Evolutionary conservation across 2,113 vertebrate species (phyloP).

Genomic region (Pteropus alecto): DNA sequence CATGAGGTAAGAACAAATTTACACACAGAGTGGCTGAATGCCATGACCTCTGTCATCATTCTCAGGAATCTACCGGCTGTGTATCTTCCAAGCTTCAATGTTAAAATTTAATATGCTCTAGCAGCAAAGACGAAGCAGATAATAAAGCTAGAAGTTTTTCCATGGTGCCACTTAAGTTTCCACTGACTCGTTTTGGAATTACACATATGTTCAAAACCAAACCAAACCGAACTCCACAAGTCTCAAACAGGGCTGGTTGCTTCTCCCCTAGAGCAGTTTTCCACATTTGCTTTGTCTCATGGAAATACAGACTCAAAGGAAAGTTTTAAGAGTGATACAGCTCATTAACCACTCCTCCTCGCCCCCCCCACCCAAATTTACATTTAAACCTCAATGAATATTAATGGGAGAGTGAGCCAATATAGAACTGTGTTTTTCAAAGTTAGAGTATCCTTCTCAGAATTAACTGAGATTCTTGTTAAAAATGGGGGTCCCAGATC

Average conservation of each 20-base stretch:
- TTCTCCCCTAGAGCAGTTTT: slow-evolving; percentile 42
- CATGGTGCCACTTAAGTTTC: not conserved
- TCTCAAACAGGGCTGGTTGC: not conserved
- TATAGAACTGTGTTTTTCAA: not conserved
- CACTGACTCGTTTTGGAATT: not conserved
- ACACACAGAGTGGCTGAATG: not conserved
- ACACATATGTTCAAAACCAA: not conserved
- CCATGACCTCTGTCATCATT: not conserved
- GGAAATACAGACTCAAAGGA: slow-evolving; percentile 20
- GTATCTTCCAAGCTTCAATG: not conserved
- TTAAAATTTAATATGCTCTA: not conserved
- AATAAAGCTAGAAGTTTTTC: not conserved
- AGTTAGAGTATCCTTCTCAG: not conserved
- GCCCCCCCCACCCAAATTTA: not conserved
- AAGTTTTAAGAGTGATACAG: not conserved
- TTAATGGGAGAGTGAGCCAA: not conserved
- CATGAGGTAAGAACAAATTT: not conserved
- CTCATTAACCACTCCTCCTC: not conserved
- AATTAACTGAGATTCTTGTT: not conserved
- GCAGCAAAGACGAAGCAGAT: not conserved
- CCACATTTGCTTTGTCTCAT: slow-evolving; percentile 11
- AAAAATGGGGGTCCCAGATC: not conserved
- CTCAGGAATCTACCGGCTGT: not conserved
- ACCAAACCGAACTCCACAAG: not conserved
- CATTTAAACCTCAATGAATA: slow-evolving; percentile 4